A percentile compares a stretch with the other conserved stretches of the same genome.
Conservation (phyloP, 2,888 invertebrate species). For the Adela reaumurella region DNA sequence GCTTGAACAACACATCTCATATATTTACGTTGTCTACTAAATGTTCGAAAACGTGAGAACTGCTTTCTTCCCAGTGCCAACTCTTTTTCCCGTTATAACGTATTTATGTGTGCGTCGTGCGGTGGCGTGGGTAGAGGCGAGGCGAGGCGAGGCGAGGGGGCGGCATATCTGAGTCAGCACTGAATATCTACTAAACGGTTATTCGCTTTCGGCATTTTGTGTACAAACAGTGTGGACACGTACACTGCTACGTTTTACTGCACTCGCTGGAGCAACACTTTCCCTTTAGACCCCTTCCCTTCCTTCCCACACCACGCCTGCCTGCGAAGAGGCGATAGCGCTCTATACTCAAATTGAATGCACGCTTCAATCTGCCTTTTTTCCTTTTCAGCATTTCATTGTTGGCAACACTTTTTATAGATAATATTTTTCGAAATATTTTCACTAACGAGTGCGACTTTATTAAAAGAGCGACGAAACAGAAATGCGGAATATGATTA, state of each 20-base stretch:
- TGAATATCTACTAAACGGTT: constrained; percentile 1
- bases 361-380: neutral
- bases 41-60: neutral
- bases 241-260: neutral
- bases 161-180: neutral
- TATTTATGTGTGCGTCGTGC: neutral
- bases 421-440: no score
- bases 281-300: neutral
- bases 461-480: no score
- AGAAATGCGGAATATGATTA: no score
- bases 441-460: no score
- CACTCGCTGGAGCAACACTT: neutral
- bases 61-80: neutral
- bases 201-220: constrained; percentile 2
- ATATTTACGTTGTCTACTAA: neutral
- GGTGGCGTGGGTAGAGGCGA: no score
- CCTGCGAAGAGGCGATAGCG: neutral
- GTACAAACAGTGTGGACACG: neutral
- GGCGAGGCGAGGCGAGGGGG: no score
- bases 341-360: neutral
- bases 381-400: neutral
- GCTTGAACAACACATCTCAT: neutral
- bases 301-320: no score
- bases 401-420: no score
- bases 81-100: neutral